phyloP scores from a whole-genome alignment of 2,888 invertebrate species.

The Cephus runcator region DNA sequence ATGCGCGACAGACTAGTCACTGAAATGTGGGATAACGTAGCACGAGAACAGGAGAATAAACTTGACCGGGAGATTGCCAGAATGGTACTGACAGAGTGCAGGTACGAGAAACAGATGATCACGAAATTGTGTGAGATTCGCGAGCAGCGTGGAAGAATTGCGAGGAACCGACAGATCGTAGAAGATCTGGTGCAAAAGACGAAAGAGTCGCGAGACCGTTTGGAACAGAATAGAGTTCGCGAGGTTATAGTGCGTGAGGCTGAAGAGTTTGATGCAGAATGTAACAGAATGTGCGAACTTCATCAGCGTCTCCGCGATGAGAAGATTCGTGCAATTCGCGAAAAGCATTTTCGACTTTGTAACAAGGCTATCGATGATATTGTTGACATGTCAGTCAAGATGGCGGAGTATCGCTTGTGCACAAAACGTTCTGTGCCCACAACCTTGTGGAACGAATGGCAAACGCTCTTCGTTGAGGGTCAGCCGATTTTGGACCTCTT shows the following conservation, averaged over 20 bases:
- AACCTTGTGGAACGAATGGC: constrained; percentile 70
- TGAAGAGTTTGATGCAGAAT: constrained; percentile 40
- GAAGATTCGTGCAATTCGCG: constrained; percentile 43
- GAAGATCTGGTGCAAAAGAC: constrained; percentile 68
- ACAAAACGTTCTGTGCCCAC: constrained; percentile 64
- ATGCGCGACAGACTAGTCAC: constrained; percentile 67
- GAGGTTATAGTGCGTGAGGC: constrained; percentile 34
- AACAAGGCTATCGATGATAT: constrained; percentile 69
- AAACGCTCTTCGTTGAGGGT: constrained; percentile 68
- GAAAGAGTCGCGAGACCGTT: constrained; percentile 65
- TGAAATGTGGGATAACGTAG: constrained; percentile 69
- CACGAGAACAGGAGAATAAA: constrained; percentile 68
- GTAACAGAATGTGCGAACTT: constrained; percentile 59
- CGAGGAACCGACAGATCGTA: constrained; percentile 68
- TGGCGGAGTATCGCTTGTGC: constrained; percentile 66
- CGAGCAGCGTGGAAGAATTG: constrained; percentile 69
- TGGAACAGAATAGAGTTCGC: constrained; percentile 65
- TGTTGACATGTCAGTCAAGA: constrained; percentile 69
- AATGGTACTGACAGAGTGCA: constrained; percentile 72
- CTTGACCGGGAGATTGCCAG: constrained; percentile 68
- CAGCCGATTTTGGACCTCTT: constrained; percentile 70
- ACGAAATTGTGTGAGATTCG: constrained; percentile 73
- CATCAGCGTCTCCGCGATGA: constrained; percentile 68
- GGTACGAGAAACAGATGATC: constrained; percentile 75
- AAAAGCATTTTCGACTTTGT: constrained; percentile 66